A percentile compares a stretch with the other conserved stretches of the same genome.
These are phyloP conservation scores for Ophonus ardosiacus DNA, from an alignment of 2,888 invertebrate species.

Conservation along the genomic window DNA sequence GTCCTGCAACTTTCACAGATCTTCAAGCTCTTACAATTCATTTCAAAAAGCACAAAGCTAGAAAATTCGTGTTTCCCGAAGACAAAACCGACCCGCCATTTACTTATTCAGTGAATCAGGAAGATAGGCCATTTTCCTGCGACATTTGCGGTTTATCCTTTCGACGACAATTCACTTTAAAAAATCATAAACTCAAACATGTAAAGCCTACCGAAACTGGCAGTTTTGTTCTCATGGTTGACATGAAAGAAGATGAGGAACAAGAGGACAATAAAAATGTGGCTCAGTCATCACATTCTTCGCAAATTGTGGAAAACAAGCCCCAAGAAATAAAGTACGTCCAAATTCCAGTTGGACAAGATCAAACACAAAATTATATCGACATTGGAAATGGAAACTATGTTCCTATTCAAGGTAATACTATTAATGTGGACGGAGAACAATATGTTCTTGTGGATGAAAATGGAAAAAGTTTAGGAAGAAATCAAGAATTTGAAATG, in stretches of 20 bases:
- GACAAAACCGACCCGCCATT: neutral
- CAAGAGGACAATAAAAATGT: conserved; percentile 24
- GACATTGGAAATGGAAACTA: conserved; percentile 57
- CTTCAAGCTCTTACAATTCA: conserved; percentile 32
- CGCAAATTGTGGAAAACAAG: neutral
- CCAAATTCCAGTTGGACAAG: conserved; percentile 8
- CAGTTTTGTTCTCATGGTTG: conserved; percentile 62
- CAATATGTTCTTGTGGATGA: conserved; percentile 46
- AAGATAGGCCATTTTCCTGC: conserved; percentile 74
- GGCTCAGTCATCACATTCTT: neutral
- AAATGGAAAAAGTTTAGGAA: conserved; percentile 28
- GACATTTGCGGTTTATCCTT: conserved; percentile 75
- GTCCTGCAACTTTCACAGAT: conserved; percentile 53
- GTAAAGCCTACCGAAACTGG: conserved; percentile 68
- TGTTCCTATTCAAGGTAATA: conserved; percentile 48
- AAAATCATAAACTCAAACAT: conserved; percentile 74
- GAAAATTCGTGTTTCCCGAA: conserved; percentile 20
- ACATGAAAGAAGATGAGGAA: conserved; percentile 57
- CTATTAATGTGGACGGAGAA: conserved; percentile 55
- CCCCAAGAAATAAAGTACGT: neutral
- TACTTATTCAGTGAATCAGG: neutral
- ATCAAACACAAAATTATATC: conserved; percentile 43
- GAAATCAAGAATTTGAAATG: conserved; percentile 54
- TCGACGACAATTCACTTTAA: conserved; percentile 74
- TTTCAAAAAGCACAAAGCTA: conserved; percentile 25